Evolutionary conservation across 92 coral and sea anemone species (phyloP).

Genomic region (Scolanthus callimorphus): DNA sequence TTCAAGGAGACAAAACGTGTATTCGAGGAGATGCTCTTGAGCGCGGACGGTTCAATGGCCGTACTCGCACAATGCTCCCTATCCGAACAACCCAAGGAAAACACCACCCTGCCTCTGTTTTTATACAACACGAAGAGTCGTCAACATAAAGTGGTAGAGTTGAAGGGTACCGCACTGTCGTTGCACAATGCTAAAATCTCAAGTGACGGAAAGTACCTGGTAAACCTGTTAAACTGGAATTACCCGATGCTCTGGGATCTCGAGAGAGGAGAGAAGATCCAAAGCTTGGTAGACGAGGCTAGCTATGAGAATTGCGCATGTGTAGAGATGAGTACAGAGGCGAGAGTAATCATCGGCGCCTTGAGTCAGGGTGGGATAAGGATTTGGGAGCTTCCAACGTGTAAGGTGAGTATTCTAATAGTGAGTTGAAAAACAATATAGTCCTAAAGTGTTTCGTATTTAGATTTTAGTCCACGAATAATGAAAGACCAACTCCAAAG

Average conservation of each 20-base stretch:
- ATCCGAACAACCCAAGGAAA: conserved; percentile 37
- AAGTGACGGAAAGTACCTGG: conserved; percentile 72
- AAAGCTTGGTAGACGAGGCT: conserved; percentile 3
- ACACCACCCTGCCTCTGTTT: conserved; percentile 52
- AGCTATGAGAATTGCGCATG: conserved; percentile 1
- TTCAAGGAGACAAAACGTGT: conserved; percentile 66
- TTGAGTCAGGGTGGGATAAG: conserved; percentile 14
- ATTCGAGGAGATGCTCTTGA: conserved; percentile 79
- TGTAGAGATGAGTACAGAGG: conserved; percentile 21
- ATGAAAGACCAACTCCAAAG: too few relatives aligned
- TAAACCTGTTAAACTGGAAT: conserved; percentile 28
- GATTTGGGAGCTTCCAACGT: conserved; percentile 49
- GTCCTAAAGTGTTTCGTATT: too few relatives aligned
- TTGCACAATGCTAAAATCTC: conserved; percentile 66
- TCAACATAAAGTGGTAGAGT: conserved; percentile 39
- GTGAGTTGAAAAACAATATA: too few relatives aligned
- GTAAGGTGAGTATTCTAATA: conserved; percentile 12
- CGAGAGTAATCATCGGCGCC: conserved; percentile 20
- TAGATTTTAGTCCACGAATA: too few relatives aligned
- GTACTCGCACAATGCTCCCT: conserved; percentile 47
- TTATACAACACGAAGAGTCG: conserved; percentile 51
- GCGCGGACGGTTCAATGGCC: conserved; percentile 59
- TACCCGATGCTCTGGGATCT: conserved; percentile 48
- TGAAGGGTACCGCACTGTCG: conserved; percentile 33
- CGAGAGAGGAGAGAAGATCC: conserved; percentile 13